Conservation (phyloP, 2,113 vertebrate species). For the Spilogale gracilis region DNA sequence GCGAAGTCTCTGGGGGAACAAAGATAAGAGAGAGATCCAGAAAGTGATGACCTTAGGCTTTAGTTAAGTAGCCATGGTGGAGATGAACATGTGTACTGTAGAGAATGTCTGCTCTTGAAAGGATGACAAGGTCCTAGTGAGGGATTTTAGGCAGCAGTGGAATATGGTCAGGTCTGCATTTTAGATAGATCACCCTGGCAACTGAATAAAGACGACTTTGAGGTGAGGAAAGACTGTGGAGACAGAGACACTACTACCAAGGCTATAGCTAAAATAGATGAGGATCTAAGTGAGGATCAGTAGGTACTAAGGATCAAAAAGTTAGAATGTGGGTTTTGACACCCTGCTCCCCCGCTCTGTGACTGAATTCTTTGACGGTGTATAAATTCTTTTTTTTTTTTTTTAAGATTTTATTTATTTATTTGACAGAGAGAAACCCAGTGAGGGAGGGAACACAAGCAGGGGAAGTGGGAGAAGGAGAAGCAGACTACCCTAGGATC, state of each 20-base stretch:
- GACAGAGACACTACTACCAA: background rate
- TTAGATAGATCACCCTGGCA: background rate
- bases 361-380: background rate
- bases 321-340: background rate
- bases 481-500: no score
- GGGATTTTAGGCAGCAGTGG: background rate
- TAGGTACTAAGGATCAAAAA: background rate
- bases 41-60: fast-evolving
- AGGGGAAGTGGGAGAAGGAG: no score
- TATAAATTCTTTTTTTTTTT: no score
- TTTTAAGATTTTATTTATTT: no score
- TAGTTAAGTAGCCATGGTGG: background rate
- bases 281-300: background rate
- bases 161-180: background rate
- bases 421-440: no score
- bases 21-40: background rate
- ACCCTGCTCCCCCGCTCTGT: background rate
- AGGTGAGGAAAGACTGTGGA: background rate
- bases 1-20: background rate
- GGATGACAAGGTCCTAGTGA: background rate
- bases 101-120: background rate
- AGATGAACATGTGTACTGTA: background rate
- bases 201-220: background rate
- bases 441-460: no score
- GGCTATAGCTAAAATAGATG: background rate